A percentile compares a stretch with the other conserved stretches of the same genome.
phyloP scores from a whole-genome alignment of 2,888 invertebrate species.

The Xestia xanthographa region DNA sequence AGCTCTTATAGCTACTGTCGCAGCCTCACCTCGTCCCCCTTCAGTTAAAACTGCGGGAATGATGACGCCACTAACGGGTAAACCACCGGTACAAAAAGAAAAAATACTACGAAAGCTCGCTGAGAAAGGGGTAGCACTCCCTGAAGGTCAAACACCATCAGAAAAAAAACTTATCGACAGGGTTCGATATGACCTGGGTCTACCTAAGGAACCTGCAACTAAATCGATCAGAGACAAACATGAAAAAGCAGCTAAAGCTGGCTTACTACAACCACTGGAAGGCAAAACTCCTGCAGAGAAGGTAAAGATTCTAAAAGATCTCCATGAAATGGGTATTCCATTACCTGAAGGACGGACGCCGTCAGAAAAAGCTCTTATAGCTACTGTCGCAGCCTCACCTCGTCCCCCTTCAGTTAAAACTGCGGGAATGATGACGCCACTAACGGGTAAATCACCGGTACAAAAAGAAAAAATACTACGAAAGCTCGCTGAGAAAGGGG shows the following conservation, averaged over 20 bases:
- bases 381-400: conserved; percentile 2
- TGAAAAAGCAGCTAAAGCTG: conserved; percentile 58
- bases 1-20: not conserved
- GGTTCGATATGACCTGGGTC: conserved; percentile 56
- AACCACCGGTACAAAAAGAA: too few relatives aligned
- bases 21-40: not conserved
- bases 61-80: too few relatives aligned
- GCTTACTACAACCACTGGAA: conserved; percentile 57
- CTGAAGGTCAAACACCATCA: conserved; percentile 50
- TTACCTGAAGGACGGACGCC: conserved; percentile 69
- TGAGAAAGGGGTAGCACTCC: conserved; percentile 43
- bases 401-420: conserved; percentile 15
- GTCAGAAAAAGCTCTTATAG: conserved; percentile 57
- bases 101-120: conserved; percentile 23
- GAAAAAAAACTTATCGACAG: conserved; percentile 64
- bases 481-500: conserved; percentile 49
- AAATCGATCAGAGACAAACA: conserved; percentile 45
- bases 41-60: not conserved
- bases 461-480: not conserved
- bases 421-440: not conserved
- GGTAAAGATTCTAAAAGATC: conserved; percentile 59
- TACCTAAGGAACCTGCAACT: conserved; percentile 58
- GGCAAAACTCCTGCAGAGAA: conserved; percentile 64
- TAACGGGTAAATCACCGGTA: too few relatives aligned
- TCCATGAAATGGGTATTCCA: conserved; percentile 62